phyloP scores from a whole-genome alignment of 1,140 invertebrate genomes.

The Neomicropteryx cornuta region DNA sequence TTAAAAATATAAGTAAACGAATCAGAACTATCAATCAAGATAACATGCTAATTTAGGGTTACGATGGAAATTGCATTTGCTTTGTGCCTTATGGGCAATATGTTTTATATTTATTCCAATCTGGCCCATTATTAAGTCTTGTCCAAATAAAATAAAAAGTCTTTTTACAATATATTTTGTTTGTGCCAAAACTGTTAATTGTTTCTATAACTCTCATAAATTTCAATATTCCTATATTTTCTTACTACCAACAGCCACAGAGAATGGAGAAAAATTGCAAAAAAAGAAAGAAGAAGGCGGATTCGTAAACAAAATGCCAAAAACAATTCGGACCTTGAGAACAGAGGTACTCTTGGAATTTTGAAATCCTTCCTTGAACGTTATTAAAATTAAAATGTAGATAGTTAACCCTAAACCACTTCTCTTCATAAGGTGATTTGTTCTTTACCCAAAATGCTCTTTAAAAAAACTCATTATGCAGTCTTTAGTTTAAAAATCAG shows the following conservation, averaged over 20 bases:
- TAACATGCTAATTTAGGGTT: too few relatives aligned
- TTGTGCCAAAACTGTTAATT: too few relatives aligned
- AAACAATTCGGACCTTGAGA: conserved; percentile 19
- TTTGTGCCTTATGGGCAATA: too few relatives aligned
- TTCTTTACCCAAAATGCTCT: neutral
- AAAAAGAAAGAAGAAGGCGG: conserved; percentile 45
- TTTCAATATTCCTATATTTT: too few relatives aligned
- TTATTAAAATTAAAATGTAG: neutral
- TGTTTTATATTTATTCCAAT: too few relatives aligned
- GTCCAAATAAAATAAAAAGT: too few relatives aligned
- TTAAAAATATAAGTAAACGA: too few relatives aligned
- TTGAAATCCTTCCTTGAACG: conserved; percentile 9
- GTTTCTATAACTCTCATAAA: too few relatives aligned
- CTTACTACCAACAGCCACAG: conserved; percentile 30
- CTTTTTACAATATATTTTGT: too few relatives aligned
- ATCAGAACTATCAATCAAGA: too few relatives aligned
- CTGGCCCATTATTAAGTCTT: too few relatives aligned
- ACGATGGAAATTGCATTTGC: too few relatives aligned
- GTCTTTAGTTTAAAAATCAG: conserved; percentile 1
- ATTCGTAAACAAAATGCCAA: conserved; percentile 37
- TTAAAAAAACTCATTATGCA: neutral
- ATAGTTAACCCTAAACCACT: neutral
- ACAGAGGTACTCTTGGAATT: conserved; percentile 14
- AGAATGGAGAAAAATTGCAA: conserved; percentile 48
- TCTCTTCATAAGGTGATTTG: neutral